These are phyloP conservation scores for Hylomyscus alleni DNA, from an alignment of 2,797 vertebrate species.

Conservation along the genomic window DNA sequence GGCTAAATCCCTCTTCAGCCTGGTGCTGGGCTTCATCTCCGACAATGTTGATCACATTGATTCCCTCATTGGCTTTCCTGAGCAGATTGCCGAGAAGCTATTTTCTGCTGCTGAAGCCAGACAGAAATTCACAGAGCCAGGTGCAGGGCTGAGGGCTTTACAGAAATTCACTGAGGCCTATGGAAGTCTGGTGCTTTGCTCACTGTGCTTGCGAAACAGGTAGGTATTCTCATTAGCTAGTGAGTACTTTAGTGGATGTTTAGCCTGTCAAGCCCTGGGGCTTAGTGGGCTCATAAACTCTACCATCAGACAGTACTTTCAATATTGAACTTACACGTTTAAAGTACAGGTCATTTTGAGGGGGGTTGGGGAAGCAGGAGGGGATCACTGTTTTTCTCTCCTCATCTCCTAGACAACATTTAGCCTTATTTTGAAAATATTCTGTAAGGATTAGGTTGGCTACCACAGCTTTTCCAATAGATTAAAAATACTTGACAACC, in stretches of 20 bases:
- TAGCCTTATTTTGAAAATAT: conserved; percentile 46
- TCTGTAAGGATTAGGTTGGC: conserved; percentile 21
- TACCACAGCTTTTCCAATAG: conserved; percentile 13
- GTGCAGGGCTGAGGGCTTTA: conserved; percentile 92
- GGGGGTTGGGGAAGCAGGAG: neutral
- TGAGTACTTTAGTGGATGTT: conserved; percentile 28
- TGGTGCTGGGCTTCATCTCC: conserved; percentile 94
- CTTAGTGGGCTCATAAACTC: neutral
- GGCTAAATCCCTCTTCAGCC: conserved; percentile 94
- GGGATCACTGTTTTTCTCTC: neutral
- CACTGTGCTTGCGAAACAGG: conserved; percentile 95
- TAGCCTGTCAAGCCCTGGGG: neutral
- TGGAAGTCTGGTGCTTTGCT: conserved; percentile 94
- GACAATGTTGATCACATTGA: conserved; percentile 96
- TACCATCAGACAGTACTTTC: conserved; percentile 32
- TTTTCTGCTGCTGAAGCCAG: conserved; percentile 95
- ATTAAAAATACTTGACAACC: conserved; percentile 58
- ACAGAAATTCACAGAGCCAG: conserved; percentile 93
- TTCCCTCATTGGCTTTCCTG: conserved; percentile 96
- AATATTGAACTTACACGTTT: conserved; percentile 6
- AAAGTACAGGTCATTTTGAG: neutral
- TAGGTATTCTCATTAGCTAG: conserved; percentile 80
- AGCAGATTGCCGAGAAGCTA: conserved; percentile 96
- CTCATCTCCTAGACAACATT: neutral
- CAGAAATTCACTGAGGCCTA: conserved; percentile 96